Evolutionary conservation across 2,888 invertebrate species (phyloP).

Genomic region (Barypeithes pellucidus): DNA sequence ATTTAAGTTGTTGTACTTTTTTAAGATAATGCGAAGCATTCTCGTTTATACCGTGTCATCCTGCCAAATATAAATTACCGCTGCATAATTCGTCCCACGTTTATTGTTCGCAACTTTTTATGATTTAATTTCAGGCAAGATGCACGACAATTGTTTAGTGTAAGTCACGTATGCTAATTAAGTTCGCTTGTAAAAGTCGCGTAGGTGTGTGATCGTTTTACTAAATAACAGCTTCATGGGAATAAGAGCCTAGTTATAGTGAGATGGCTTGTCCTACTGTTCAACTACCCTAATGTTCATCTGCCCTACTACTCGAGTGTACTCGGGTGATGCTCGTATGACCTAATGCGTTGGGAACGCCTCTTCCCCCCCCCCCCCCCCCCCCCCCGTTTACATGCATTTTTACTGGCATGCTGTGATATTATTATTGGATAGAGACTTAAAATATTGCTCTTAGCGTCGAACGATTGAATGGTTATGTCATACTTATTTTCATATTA

Average conservation of each 20-base stretch:
- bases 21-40: conserved; percentile 7
- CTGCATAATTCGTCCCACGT: conserved; percentile 33
- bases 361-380: too few relatives aligned
- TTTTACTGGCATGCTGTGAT: too few relatives aligned
- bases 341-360: too few relatives aligned
- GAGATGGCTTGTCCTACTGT: too few relatives aligned
- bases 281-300: too few relatives aligned
- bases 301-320: too few relatives aligned
- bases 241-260: neutral
- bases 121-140: conserved; percentile 34
- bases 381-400: too few relatives aligned
- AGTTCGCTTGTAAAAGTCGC: conserved; percentile 17
- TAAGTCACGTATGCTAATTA: conserved; percentile 32
- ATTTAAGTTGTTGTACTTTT: neutral
- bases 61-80: conserved; percentile 9
- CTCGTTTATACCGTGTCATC: neutral
- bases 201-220: conserved; percentile 25
- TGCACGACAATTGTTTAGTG: conserved; percentile 29
- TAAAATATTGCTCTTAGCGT: too few relatives aligned
- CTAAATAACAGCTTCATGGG: conserved; percentile 24
- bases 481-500: too few relatives aligned
- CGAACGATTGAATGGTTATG: too few relatives aligned
- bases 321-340: too few relatives aligned
- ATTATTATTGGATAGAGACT: too few relatives aligned
- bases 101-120: conserved; percentile 27